A percentile compares a stretch with the other conserved stretches of the same genome.
Conservation (phyloP, 2,888 invertebrate species). For the Eupithecia subumbrata region DNA sequence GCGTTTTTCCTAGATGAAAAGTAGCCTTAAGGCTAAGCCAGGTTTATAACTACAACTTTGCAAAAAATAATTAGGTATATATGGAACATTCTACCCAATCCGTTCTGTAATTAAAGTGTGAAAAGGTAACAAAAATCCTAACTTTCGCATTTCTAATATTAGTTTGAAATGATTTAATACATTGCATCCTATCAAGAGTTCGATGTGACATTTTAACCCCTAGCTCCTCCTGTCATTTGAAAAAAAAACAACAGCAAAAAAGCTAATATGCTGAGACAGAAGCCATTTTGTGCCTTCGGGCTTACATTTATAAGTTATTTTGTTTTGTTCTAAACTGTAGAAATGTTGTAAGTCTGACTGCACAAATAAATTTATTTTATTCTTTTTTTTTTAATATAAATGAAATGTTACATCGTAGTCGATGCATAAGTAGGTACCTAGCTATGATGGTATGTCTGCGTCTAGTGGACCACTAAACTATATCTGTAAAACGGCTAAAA, state of each 20-base stretch:
- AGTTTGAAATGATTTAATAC: not conserved
- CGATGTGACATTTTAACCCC: not conserved
- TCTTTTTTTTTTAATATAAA: no score
- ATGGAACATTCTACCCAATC: not conserved
- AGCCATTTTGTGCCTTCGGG: no score
- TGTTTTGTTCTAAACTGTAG: no score
- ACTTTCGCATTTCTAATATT: not conserved
- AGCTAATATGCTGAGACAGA: no score
- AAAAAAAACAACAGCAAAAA: not conserved
- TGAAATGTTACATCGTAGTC: not conserved
- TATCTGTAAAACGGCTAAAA: not conserved
- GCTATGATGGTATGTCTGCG: not conserved
- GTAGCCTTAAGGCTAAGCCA: not conserved
- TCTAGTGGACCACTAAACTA: slow-evolving; percentile 1
- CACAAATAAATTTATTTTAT: no score
- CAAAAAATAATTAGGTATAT: no score
- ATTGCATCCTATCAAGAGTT: not conserved
- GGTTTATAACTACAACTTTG: not conserved
- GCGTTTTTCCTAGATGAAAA: not conserved
- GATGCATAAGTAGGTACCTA: not conserved
- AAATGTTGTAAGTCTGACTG: no score
- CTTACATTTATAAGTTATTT: no score
- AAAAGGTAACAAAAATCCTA: not conserved
- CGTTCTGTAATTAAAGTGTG: not conserved
- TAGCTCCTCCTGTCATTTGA: not conserved